A percentile compares a stretch with the other conserved stretches of the same genome.
These are phyloP conservation scores for Cirrhinus molitorella DNA, from an alignment of 2,797 vertebrate species.

Conservation along the genomic window DNA sequence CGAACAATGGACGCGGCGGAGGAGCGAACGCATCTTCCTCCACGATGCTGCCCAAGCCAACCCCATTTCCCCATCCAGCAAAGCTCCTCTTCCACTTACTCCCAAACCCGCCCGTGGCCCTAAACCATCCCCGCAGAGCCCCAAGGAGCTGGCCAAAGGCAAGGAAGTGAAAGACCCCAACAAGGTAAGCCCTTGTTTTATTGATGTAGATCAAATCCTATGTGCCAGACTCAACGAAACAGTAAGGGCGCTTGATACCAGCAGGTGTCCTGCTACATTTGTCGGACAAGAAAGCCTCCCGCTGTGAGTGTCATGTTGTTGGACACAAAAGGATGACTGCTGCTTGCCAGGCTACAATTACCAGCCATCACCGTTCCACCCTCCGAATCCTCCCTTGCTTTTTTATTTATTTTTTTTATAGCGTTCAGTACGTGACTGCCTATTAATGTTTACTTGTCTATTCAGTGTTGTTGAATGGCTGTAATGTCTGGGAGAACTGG, in stretches of 20 bases:
- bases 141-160: conserved; percentile 80
- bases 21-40: conserved; percentile 97
- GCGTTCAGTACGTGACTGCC: conserved; percentile 36
- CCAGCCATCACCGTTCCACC: conserved; percentile 44
- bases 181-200: conserved; percentile 81
- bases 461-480: conserved; percentile 41
- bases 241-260: conserved; percentile 57
- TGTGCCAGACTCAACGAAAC: conserved; percentile 35
- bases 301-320: conserved; percentile 74
- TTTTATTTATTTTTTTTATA: conserved; percentile 13
- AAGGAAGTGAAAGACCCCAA: conserved; percentile 87
- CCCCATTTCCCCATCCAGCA: conserved; percentile 67
- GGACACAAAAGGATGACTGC: conserved; percentile 77
- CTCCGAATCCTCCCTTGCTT: conserved; percentile 20
- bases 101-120: conserved; percentile 81
- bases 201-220: background rate
- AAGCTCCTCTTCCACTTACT: conserved; percentile 69
- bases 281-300: conserved; percentile 72
- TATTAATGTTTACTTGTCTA: conserved; percentile 55
- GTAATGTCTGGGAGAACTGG: conserved; percentile 25
- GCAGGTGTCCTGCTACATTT: conserved; percentile 75
- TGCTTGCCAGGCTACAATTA: conserved; percentile 69
- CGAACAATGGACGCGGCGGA: conserved; percentile 90
- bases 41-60: conserved; percentile 83
- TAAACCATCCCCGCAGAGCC: conserved; percentile 79